Base-by-base conservation (phyloP, 2,888 invertebrate genomes). In the Thera obeliscata region DNA sequence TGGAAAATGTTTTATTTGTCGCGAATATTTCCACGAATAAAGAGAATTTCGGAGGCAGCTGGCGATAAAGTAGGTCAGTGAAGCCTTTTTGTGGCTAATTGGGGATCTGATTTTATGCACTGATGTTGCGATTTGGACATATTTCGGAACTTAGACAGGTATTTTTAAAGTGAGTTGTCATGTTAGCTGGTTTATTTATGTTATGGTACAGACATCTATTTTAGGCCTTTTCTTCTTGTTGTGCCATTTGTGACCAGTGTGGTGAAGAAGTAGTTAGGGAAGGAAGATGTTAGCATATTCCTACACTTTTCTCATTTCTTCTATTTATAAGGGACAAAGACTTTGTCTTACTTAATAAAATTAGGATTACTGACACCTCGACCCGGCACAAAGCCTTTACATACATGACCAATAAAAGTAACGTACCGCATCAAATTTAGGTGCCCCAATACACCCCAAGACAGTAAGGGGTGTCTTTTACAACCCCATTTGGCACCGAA, bases 361-460 rank as follows among this genome's bases (percentile, higher is more conserved):
- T 72, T 72, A 75, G 72, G 70, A 66, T 73, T 64, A 61, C 67
- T 52, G 63, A 66, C 70, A 67, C 67, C 58, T 57, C 61, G 61
- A 63, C 49, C 48, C 65, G 35, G 61, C 66, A 60, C 72, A 58
- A 41, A 70, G 70, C 67, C 72, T 75, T 71, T 70, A 75, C 75
- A 75, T 74, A 73, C 70, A 74, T 66, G 75, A 57, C 71, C 74
- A 72, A 75, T 75, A 75, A 74, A 75, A 70, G 71, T 74, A 75
- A 74, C 70, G 74, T 62, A 66, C 57, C 68, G 75, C 72, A 73
- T 56, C 56, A 56, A 56, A 56, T 56, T 56, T 56, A 61, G 68
- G 58, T 57, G 66, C 67, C 71, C 67, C 56, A 64, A 71, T 67
- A 69, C 69, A 71, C 72, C 73, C 74, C 58, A 66, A 70, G 72